Evolutionary conservation across 2,113 vertebrate species (phyloP), one percentile per base, ranked within the genome.

Genomic region (Myrmecobius fasciatus): DNA sequence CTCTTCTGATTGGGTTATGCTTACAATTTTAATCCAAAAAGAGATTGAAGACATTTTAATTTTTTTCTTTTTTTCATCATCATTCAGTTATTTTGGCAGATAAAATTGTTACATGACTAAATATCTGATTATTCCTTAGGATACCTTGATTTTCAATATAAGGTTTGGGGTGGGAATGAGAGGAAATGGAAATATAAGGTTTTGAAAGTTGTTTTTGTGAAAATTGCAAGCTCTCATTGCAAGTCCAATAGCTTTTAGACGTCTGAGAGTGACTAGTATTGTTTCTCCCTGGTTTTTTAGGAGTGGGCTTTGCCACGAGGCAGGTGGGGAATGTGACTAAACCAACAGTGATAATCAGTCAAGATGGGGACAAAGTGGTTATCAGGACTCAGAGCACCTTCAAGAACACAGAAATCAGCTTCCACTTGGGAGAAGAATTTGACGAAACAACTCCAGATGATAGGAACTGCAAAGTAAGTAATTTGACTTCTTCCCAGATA

Each of bases 261-360:
- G 90, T 46, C n/a, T 51, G n/a, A n/a, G 53, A 25, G 28, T 90
- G 67, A 89, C 43, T 43, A 43, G 36, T 94, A 51, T 10, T 93
- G 0, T 93, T 95, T 97, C 75, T 36, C 26, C 28, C 95, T 96
- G 93, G 46, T 91, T 46, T 56, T 97, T 89, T 90, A 99, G 99
- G 99, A 95, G 99, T 99, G 98, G 99, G 99, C 52, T 99, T 99
- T 96, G 99, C 99, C 94, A 99, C 99, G 0, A 98, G 99, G 94
- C 99, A 99, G 97, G 99, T 99, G 89, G 99, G 99, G 6, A 99
- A 99, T 90, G 99, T 99, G 95, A 99, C 99, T 53, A 99, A 99
- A 95, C 99, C 99, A 10, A 99, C 99, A 0, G 98, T 99, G 31
- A 98, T 99, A 97, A 99, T 99, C 99, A 99, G 99, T 97, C 98